Evolutionary conservation across 2,888 invertebrate genomes (phyloP), one percentile per base, ranked within the genome.

Genomic region (Andrena fulva): DNA sequence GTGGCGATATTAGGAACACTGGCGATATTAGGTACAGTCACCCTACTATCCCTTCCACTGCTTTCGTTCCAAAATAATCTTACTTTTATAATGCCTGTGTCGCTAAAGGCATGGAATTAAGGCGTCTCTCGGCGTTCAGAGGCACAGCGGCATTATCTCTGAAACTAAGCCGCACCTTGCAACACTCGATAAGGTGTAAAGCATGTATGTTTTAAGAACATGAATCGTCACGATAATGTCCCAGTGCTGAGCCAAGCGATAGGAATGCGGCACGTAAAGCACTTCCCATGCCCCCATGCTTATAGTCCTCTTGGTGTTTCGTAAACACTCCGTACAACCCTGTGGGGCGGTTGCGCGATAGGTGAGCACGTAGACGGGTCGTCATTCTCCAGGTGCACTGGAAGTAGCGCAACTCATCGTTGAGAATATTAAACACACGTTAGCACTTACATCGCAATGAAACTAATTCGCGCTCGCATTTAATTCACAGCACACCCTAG

Each of bases 211-310:
- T 84, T 81, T 80, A 77, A 72, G 73, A 82, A 73, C 77, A 64
- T 68, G 74, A 81, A 82, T 80, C 77, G 71, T 74, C 69, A 71
- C 72, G 89, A 88, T 84, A 82, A 78, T 88, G 79, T 72, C 62
- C 64, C 60, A 35, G 31, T 56, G 68, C 59, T 89, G 90, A 90
- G 81, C 80, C 78, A 86, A 77, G 82, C 78, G 82, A 85, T 80
- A 87, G 90, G 90, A 90, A 90, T 91, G 91, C 84, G 85, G 81
- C 73, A 67, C 78, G 81, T 84, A 80, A 87, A 76, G 73, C 81
- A 85, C 72, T 85, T 87, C 81, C 74, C 71, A 64, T 75, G 62
- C 42, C 42, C 42, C 42, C 42, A 5, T 42, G 42, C 42, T 75
- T 77, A 31, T 76, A 56, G 20, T 86, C 66, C 56, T 64, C 33